Conservation (phyloP, 2,888 invertebrate genomes). For the Polydrusus cervinus region DNA sequence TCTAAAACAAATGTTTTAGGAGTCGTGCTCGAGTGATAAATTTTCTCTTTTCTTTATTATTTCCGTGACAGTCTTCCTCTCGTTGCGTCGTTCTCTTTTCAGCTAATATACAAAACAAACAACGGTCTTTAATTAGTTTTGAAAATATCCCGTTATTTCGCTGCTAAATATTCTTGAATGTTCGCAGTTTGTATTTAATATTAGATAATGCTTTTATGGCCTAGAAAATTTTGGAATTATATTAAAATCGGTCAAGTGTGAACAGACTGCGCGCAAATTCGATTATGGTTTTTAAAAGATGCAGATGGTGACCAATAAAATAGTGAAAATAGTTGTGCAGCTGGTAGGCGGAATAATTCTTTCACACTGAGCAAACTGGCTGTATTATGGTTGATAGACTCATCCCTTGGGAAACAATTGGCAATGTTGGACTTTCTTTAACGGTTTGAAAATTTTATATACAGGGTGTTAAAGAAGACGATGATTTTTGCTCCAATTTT, state of each 20-base stretch:
- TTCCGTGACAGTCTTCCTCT: conserved; percentile 47
- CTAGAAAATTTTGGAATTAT: conserved; percentile 1
- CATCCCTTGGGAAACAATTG: too few relatives aligned
- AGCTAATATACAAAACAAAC: conserved; percentile 50
- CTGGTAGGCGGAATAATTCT: too few relatives aligned
- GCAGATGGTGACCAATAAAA: too few relatives aligned
- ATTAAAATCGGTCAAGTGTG: neutral
- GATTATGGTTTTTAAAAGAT: neutral
- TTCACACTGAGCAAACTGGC: too few relatives aligned
- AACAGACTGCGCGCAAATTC: neutral
- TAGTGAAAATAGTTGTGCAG: too few relatives aligned
- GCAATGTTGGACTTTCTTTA: too few relatives aligned
- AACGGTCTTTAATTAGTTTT: conserved; percentile 51
- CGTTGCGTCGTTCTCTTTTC: conserved; percentile 37
- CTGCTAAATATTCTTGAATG: conserved; percentile 15
- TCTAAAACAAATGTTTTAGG: conserved; percentile 56
- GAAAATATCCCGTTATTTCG: conserved; percentile 40
- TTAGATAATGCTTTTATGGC: conserved; percentile 1
- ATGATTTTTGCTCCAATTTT: too few relatives aligned
- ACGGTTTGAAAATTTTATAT: too few relatives aligned
- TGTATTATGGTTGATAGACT: too few relatives aligned
- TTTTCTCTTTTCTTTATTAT: conserved; percentile 54
- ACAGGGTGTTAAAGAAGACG: too few relatives aligned
- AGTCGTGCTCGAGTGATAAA: conserved; percentile 51
- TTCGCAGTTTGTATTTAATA: conserved; percentile 12